Base-by-base conservation (phyloP, 1,140 invertebrate genomes). In the Heliconius melpomene region DNA sequence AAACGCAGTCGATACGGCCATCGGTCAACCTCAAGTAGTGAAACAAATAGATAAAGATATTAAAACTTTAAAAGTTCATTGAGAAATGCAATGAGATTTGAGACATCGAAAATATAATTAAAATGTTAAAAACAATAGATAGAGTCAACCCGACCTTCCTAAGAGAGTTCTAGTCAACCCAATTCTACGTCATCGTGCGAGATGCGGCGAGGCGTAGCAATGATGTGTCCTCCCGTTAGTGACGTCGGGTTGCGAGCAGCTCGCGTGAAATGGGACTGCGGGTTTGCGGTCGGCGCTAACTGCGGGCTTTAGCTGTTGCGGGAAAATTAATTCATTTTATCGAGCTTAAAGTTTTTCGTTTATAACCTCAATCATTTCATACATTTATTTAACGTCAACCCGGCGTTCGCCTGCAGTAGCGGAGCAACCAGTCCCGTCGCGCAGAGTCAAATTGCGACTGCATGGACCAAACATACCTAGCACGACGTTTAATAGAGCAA, bases 381-480 rank as follows among this genome's bases (percentile, higher is more conserved):
- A 60, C 26, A 3, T 66, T 16, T 66, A 11, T 66, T 66, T 16
- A 66, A 66, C 23, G 54, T 8, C 54, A 11, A 57, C 23, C 57
- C 57, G 16, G 8, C 13, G 26, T 7, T 52, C 46, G 70, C n/a
- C n/a, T 20, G 50, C 26, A 57, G 11, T 46, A 20, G 52, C 38
- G 2, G 2, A 23, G 38, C 32, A 29, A 23, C 75, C 26, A 66
- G 38, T n/a, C 60, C 29, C 74, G 74, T 74, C 81, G 77, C 83
- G 71, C 57, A 75, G 13, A 84, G 83, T 80, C 87, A 85, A 89
- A 88, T 87, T 88, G 89, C 85, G 88, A 90, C 88, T 89, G 86
- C 88, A 92, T 86, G 92, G 92, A 94, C 93, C 93, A 94, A 94
- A 91, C 92, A 91, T 89, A 92, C 88, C 85, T 89, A 93, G 90